Conservation (phyloP, 2,113 vertebrate genomes). For the Brachyhypopomus occidentalis region DNA sequence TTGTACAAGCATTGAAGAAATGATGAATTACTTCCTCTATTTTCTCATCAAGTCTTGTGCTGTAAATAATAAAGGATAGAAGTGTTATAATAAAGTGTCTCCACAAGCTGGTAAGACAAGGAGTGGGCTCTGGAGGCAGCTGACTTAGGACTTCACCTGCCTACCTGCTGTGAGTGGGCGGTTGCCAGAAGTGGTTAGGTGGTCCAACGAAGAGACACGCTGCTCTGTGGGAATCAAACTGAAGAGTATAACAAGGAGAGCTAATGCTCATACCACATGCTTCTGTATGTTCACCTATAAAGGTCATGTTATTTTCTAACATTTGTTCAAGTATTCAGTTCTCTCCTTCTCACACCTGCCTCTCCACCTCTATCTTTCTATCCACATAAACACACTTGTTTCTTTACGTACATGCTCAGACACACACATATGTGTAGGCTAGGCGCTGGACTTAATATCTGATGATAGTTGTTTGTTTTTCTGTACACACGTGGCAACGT, state of each 20-base stretch:
- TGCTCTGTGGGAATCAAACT: neutral
- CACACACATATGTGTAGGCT: no score
- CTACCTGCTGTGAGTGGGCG: neutral
- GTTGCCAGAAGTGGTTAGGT: neutral
- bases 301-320: conserved; percentile 5
- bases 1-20: neutral
- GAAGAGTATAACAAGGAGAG: neutral
- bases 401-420: no score
- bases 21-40: neutral
- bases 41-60: neutral
- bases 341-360: neutral
- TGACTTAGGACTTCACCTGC: neutral
- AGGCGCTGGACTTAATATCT: neutral
- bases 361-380: neutral
- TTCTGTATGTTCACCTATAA: neutral
- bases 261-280: neutral
- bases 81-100: neutral
- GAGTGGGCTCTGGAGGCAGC: neutral
- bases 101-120: neutral
- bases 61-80: no score
- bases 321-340: conserved; percentile 6
- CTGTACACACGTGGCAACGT: neutral
- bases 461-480: neutral
- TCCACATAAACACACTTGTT: no score
- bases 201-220: neutral